Conservation (phyloP, 1,140 invertebrate genomes). For the Drosophila takahashii region DNA sequence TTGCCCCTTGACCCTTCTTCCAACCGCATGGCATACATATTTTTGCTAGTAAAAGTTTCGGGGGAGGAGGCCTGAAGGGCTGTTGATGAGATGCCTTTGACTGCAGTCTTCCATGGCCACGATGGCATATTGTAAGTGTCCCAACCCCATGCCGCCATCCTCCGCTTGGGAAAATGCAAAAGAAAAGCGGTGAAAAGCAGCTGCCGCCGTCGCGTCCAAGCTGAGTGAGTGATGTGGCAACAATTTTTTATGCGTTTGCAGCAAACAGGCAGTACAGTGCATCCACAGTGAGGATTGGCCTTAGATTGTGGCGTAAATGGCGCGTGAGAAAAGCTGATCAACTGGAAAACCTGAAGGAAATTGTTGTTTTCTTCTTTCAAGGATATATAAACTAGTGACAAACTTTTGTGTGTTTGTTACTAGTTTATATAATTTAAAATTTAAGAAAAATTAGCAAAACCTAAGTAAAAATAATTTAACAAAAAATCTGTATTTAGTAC, state of each 20-base stretch:
- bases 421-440: no score
- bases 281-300: slow-evolving; percentile 28
- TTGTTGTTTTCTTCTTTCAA: neutral
- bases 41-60: slow-evolving; percentile 11
- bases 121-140: slow-evolving; percentile 46
- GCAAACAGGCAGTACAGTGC: slow-evolving; percentile 15
- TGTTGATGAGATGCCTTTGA: slow-evolving; percentile 57
- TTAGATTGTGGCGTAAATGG: slow-evolving; percentile 3
- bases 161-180: slow-evolving; percentile 36
- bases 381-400: neutral
- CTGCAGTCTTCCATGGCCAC: slow-evolving; percentile 38
- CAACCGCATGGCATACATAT: slow-evolving; percentile 10
- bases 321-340: neutral
- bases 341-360: slow-evolving; percentile 7
- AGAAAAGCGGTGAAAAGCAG: slow-evolving; percentile 48
- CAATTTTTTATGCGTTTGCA: slow-evolving; percentile 53
- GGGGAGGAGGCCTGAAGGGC: neutral
- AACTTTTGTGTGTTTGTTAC: no score
- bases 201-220: slow-evolving; percentile 45
- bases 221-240: slow-evolving; percentile 61
- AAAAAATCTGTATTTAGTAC: no score
- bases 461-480: no score
- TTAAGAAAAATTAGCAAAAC: neutral
- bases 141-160: neutral
- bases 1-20: slow-evolving; percentile 1